Conservation (phyloP, 2,113 vertebrate genomes). For the Ailuropoda melanoleuca region DNA sequence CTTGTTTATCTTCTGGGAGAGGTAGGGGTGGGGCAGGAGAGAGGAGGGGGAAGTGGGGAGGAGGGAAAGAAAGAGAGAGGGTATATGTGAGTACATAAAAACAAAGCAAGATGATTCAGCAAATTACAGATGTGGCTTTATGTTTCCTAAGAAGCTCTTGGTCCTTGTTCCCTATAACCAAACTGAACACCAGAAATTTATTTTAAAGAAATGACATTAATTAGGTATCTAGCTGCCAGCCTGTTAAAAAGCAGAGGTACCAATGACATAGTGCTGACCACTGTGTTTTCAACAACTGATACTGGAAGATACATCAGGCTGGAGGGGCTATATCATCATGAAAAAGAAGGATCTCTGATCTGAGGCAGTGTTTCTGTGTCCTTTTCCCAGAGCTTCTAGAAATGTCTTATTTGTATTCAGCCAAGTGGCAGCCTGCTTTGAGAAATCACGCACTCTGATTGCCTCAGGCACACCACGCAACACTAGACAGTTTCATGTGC, state of each 20-base stretch:
- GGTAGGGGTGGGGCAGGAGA: background rate
- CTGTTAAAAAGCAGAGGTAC: background rate
- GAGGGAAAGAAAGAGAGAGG: background rate
- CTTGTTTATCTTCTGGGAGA: background rate
- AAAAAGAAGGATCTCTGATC: background rate
- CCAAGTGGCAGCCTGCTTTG: background rate
- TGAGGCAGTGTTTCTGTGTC: background rate
- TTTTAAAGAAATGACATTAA: background rate
- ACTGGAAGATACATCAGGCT: background rate
- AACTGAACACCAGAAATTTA: background rate
- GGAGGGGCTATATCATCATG: background rate
- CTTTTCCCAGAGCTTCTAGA: background rate
- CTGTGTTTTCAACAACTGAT: background rate
- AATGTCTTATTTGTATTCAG: background rate
- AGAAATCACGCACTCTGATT: background rate
- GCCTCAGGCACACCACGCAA: background rate
- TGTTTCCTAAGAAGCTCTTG: background rate
- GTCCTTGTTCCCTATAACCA: background rate
- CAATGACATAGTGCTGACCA: background rate
- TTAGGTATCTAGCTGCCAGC: background rate
- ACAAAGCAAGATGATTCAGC: background rate
- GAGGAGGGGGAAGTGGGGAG: background rate
- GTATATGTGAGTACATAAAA: background rate
- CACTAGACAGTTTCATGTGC: background rate
- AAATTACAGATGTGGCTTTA: background rate